Base-by-base conservation (phyloP, 1,140 invertebrate species). In the Phortica variegata region DNA sequence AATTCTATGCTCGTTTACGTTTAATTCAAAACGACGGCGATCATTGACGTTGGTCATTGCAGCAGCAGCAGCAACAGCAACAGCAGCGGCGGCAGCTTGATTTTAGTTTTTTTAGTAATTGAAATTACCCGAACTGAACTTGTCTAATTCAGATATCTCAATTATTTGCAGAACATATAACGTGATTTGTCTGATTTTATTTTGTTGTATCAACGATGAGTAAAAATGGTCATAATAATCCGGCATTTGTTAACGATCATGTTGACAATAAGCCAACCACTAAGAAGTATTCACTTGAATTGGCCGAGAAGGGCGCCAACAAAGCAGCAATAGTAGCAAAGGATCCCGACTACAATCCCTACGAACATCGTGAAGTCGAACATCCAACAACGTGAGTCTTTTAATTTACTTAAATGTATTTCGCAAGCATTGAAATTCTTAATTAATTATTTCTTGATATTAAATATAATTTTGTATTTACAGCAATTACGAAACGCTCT, bases 401-500 rank as follows among this genome's bases (percentile, higher is more conserved):
- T n/a, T n/a, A n/a, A n/a, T n/a, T n/a, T n/a, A n/a, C n/a, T n/a
- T n/a, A 2, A 2, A 10, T 47, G 23, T 37, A 10, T 31, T 31
- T n/a, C 8, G 8, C 29, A 31, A 31, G 8, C n/a, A n/a, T n/a
- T n/a, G n/a, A n/a, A n/a, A n/a, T n/a, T 15, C 34, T 34, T 17
- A 45, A 19, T 36, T 10, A 36, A 36, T 19, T 37, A 21, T 20
- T 44, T 18, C 17, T 32, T 12, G 29, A 2, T 12, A 38, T 61
- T 54, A 54, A 54, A 61, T 69, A 5, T 17, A 47, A 42, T 21
- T 2, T 18, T 13, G 6, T 15, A 8, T 18, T 34, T 32, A 6
- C n/a, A 91, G 89, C 41, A 90, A 89, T 76, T 77, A 77, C 19
- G 88, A 91, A 48, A 92, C 90, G 0, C 78, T 92, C 53, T 84